Evolutionary conservation across 2,888 invertebrate species (phyloP).

Genomic region (Aspidapion aeneum): DNA sequence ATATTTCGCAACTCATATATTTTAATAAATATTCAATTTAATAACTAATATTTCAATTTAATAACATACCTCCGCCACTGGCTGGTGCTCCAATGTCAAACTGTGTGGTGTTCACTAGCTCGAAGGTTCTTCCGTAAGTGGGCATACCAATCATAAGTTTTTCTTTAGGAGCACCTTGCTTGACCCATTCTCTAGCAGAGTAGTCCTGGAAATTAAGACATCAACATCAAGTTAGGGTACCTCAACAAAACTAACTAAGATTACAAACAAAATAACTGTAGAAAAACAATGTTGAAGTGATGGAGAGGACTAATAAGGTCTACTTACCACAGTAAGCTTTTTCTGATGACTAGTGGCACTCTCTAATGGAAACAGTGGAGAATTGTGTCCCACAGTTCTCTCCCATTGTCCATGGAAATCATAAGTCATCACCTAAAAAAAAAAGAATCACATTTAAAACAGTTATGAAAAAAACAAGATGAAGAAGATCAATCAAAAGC

Average conservation of each 20-base stretch:
- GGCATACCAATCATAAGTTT: constrained; percentile 95
- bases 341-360: constrained; percentile 89
- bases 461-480: no score
- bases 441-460: no score
- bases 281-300: no score
- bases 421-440: no score
- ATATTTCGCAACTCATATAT: no score
- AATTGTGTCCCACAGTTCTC: constrained; percentile 88
- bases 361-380: constrained; percentile 84
- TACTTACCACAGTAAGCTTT: constrained; percentile 83
- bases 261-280: no score
- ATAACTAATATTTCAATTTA: no score
- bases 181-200: constrained; percentile 90
- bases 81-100: constrained; percentile 93
- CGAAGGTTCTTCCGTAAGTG: constrained; percentile 90
- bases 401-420: constrained; percentile 97
- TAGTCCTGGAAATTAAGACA: constrained; percentile 68
- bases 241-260: no score
- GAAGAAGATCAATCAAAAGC: no score
- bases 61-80: constrained; percentile 73
- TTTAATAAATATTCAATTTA: no score
- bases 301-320: background rate
- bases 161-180: constrained; percentile 89
- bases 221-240: no score
- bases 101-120: constrained; percentile 78